Evolutionary conservation across 2,888 invertebrate genomes (phyloP), one percentile per base, ranked within the genome.

Genomic region (Eupithecia exiguata): DNA sequence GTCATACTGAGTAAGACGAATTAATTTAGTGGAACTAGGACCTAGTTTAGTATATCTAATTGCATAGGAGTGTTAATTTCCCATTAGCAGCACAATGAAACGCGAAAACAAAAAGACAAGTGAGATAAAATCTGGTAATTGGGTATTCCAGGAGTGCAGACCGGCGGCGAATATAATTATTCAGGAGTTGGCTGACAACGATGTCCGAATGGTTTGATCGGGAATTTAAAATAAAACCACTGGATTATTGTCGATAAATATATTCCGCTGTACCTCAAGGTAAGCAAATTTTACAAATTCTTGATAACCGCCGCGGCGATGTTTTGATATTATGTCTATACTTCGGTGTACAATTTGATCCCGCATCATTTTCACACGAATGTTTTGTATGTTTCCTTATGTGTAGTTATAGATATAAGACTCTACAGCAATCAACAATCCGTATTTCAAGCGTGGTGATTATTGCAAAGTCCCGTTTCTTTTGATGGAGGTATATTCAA

Each of bases 131-230:
- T 25, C 58, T 58, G 25, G 25, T 58, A 58, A 91, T 90, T 89
- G 88, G 88, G 88, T 89, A 89, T 89, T 90, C 89, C 84, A 79
- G 83, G 84, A 89, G 85, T 85, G 84, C 88, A 88, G 86, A 88
- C 86, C 79, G 83, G 79, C 79, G 83, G 79, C 80, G 83, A 84
- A 85, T 87, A 86, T 70, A 89, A 88, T 89, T 89, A 90, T 89
- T 86, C 86, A 79, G 35, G 76, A 79, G 83, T 83, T 80, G 77
- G 77, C 81, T 79, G 79, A 81, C 82, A 79, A 80, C 76, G 84
- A 85, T 82, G 81, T 84, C 80, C 80, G 81, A 84, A 85, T 69
- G 25, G n/a, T 36, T 30, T 18, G 40, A 40, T 65, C 3, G 53
- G 25, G 6, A 58, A 12, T 58, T 58, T 58, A 58, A 58, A 58